Evolutionary conservation across 53 echinoderm and acorn worm species (phyloP).

Genomic region (Zoroaster sp.): DNA sequence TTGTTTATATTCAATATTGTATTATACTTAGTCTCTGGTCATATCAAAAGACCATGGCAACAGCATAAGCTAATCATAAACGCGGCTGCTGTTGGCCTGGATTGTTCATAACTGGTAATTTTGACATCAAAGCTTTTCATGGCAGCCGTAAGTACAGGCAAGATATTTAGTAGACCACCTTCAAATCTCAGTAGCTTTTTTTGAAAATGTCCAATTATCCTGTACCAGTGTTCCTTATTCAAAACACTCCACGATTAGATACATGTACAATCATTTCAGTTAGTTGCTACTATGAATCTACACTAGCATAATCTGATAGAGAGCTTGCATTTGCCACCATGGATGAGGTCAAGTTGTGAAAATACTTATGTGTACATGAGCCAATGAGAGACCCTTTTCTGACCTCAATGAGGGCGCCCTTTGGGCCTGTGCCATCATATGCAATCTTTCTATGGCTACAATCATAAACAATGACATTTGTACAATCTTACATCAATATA

Average conservation of each 20-base stretch:
- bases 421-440: too few relatives aligned
- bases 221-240: too few relatives aligned
- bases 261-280: not conserved
- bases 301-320: not conserved
- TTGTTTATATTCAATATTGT: not conserved
- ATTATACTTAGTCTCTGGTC: not conserved
- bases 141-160: not conserved
- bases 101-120: not conserved
- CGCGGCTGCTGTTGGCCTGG: not conserved
- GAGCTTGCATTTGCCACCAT: not conserved
- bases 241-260: too few relatives aligned
- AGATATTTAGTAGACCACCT: not conserved
- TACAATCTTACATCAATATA: conserved; percentile 18
- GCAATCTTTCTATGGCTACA: not conserved
- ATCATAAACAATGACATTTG: not conserved
- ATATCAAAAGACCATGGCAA: not conserved
- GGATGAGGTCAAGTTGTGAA: not conserved
- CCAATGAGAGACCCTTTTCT: too few relatives aligned
- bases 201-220: too few relatives aligned
- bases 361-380: not conserved
- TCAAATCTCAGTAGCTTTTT: too few relatives aligned
- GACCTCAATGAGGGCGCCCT: not conserved
- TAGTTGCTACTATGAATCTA: not conserved
- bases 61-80: not conserved
- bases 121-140: not conserved